Conservation (phyloP, 2,797 vertebrate genomes). For the Liasis olivaceus region DNA sequence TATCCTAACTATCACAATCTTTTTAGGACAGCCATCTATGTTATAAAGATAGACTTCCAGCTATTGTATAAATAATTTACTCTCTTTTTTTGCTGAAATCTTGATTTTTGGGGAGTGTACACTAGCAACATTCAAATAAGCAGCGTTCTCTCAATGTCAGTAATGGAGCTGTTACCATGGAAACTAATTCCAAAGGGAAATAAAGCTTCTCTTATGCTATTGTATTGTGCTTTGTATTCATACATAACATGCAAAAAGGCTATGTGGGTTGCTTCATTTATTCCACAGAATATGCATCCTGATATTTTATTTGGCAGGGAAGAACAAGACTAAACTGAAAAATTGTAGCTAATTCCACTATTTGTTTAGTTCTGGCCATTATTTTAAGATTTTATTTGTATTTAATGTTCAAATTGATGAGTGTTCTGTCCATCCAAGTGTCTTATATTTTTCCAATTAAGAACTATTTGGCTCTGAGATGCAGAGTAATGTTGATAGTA, state of each 20-base stretch:
- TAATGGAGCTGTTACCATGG: slow-evolving; percentile 57
- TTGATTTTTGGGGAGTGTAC: neutral
- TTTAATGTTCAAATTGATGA: slow-evolving; percentile 18
- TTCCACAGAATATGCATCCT: slow-evolving; percentile 41
- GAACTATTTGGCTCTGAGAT: slow-evolving; percentile 1
- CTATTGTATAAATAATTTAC: neutral
- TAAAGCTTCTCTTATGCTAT: neutral
- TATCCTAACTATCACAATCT: neutral
- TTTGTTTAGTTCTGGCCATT: neutral
- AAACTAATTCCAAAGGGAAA: slow-evolving; percentile 62
- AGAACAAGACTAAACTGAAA: slow-evolving; percentile 1
- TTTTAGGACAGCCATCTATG: neutral
- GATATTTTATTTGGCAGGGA: slow-evolving; percentile 27
- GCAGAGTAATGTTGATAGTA: slow-evolving; percentile 1
- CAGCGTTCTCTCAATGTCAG: slow-evolving; percentile 18
- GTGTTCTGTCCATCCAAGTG: neutral
- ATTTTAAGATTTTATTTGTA: slow-evolving; percentile 10
- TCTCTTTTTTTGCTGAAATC: slow-evolving; percentile 12
- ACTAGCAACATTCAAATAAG: slow-evolving; percentile 30
- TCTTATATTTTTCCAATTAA: slow-evolving; percentile 7
- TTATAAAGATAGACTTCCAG: neutral
- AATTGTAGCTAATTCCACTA: neutral
- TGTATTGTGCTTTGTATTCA: slow-evolving; percentile 36
- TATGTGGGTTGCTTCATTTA: slow-evolving; percentile 33
- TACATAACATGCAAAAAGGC: slow-evolving; percentile 30